phyloP scores from a whole-genome alignment of 1,140 invertebrate genomes.

The Cydia amplana region DNA sequence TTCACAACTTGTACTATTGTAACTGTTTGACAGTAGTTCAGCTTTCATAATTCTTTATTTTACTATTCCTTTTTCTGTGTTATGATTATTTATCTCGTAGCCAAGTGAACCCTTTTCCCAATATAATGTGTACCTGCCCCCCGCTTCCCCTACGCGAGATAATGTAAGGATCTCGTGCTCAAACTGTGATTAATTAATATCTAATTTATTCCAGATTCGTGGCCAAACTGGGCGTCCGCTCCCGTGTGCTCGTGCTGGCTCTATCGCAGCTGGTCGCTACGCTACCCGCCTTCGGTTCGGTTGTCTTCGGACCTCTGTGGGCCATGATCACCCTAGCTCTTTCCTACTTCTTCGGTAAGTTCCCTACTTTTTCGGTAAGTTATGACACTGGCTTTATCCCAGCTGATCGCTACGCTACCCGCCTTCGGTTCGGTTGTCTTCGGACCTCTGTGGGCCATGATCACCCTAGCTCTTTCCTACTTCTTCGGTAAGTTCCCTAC shows the following conservation, averaged over 20 bases:
- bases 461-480: conserved; percentile 90
- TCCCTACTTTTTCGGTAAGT: too few species aligned
- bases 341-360: conserved; percentile 93
- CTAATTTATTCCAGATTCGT: conserved; percentile 81
- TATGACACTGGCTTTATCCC: conserved; percentile 90
- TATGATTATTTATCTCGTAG: too few species aligned
- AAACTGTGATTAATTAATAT: not conserved
- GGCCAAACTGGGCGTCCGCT: conserved; percentile 91
- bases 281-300: conserved; percentile 92
- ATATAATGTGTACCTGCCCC: too few species aligned
- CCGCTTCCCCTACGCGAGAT: too few species aligned
- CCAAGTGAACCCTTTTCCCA: too few species aligned
- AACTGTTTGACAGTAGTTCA: too few species aligned
- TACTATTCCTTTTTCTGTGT: too few species aligned
- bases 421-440: conserved; percentile 94
- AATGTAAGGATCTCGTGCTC: not conserved
- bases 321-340: conserved; percentile 92
- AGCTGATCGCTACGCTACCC: conserved; percentile 92
- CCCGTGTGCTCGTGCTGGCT: conserved; percentile 90
- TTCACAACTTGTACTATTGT: too few species aligned
- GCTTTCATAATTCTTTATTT: too few species aligned
- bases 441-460: conserved; percentile 90
- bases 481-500: too few species aligned
- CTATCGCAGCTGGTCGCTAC: conserved; percentile 92
- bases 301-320: conserved; percentile 89